A percentile compares a stretch with the other conserved stretches of the same genome.
These are phyloP conservation scores for Hippocampus zosterae DNA, from an alignment of 2,113 vertebrate genomes.

Conservation along the genomic window DNA sequence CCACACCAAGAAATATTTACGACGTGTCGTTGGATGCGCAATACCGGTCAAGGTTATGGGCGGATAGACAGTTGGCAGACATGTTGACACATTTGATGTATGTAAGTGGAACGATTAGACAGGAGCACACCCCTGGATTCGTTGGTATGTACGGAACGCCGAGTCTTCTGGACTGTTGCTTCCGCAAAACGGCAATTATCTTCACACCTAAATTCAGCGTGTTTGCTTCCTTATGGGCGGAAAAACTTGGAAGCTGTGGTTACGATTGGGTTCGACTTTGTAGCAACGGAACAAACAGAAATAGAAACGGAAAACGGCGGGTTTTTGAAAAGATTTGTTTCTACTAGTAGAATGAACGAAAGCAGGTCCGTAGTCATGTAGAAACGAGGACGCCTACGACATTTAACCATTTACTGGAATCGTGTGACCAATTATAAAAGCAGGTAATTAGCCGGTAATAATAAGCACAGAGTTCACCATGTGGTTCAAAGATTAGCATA, in stretches of 20 bases:
- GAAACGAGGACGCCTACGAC: background rate
- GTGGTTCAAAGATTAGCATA: too few relatives aligned
- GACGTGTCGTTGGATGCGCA: background rate
- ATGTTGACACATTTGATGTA: constrained; percentile 24
- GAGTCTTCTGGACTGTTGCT: background rate
- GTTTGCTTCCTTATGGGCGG: constrained; percentile 26
- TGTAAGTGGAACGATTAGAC: constrained; percentile 14
- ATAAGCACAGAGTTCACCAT: too few relatives aligned
- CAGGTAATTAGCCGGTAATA: too few relatives aligned
- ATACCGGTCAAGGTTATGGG: background rate
- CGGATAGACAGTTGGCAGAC: background rate
- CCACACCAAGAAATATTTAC: too few relatives aligned
- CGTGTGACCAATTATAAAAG: too few relatives aligned
- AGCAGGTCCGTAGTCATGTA: background rate
- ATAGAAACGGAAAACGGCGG: background rate
- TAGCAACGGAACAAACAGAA: constrained; percentile 6
- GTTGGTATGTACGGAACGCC: constrained; percentile 38
- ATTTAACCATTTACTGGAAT: background rate
- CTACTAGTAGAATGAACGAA: too few relatives aligned
- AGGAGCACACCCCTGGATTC: constrained; percentile 22
- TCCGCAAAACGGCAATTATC: constrained; percentile 30
- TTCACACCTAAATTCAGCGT: constrained; percentile 15
- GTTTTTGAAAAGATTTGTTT: too few relatives aligned
- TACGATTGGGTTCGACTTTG: constrained; percentile 8
- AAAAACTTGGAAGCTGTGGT: constrained; percentile 1